Percentiles rank a stretch among this genome's conserved stretches.
Evolutionary conservation across 2,888 invertebrate genomes (phyloP).

Genomic region (Bruchidius siliquastri): DNA sequence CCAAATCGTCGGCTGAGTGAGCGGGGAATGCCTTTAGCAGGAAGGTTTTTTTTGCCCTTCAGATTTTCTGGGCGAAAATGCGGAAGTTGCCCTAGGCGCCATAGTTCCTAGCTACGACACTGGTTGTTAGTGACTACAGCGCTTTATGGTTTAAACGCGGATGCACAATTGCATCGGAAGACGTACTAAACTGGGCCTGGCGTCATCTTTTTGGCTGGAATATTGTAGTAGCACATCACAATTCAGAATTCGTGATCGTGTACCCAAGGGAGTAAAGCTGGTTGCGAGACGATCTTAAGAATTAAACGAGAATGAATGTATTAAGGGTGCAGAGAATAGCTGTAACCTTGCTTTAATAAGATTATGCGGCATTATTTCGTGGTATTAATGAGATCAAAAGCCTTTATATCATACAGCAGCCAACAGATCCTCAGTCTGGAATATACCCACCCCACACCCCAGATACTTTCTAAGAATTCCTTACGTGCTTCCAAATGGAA

Average conservation of each 20-base stretch:
- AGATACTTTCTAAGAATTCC: neutral
- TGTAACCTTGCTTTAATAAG: slow-evolving; percentile 71
- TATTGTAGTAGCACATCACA: slow-evolving; percentile 21
- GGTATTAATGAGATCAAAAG: slow-evolving; percentile 73
- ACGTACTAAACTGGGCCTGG: slow-evolving; percentile 15
- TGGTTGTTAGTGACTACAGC: too few species aligned
- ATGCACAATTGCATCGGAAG: slow-evolving; percentile 16
- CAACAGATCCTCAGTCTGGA: slow-evolving; percentile 16
- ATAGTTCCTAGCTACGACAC: too few species aligned
- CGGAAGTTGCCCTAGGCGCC: too few species aligned
- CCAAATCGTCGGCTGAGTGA: too few species aligned
- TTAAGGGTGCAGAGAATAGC: slow-evolving; percentile 51
- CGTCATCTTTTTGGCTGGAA: slow-evolving; percentile 21
- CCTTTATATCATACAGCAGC: slow-evolving; percentile 58
- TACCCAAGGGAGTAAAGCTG: neutral
- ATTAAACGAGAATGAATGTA: slow-evolving; percentile 48
- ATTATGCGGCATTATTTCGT: slow-evolving; percentile 72
- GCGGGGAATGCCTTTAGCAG: too few species aligned
- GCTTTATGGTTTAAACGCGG: neutral
- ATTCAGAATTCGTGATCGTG: neutral
- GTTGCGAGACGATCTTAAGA: slow-evolving; percentile 40
- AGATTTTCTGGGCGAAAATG: too few species aligned
- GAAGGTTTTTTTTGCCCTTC: too few species aligned
- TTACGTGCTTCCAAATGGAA: neutral
- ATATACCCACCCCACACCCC: neutral